A percentile compares a stretch with the other conserved stretches of the same genome.
phyloP scores from a whole-genome alignment of 2,888 invertebrate genomes.

The Phalangium opilio region DNA sequence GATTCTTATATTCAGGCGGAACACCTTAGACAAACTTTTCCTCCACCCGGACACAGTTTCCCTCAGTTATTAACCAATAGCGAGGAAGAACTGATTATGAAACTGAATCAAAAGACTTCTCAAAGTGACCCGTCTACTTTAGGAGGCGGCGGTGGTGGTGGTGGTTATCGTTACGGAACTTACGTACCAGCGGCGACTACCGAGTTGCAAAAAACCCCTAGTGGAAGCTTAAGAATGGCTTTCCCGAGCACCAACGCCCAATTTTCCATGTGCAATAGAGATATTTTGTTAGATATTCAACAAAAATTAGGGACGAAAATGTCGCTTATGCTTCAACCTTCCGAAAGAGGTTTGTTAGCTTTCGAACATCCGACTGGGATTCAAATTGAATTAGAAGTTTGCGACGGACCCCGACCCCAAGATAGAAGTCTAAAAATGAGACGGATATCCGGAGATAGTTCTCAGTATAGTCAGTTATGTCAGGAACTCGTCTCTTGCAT shows the following conservation, averaged over 20 bases:
- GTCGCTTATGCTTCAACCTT: constrained; percentile 20
- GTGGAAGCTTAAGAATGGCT: constrained; percentile 49
- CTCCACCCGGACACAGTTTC: constrained; percentile 12
- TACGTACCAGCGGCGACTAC: background rate
- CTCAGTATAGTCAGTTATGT: constrained; percentile 71
- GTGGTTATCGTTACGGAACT: background rate
- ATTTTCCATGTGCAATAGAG: constrained; percentile 57
- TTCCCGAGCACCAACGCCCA: constrained; percentile 56
- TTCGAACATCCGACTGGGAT: constrained; percentile 66
- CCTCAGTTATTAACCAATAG: background rate
- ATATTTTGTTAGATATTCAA: constrained; percentile 59
- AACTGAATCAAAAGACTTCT: background rate
- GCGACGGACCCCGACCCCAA: constrained; percentile 44
- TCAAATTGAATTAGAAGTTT: constrained; percentile 67
- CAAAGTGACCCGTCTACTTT: background rate
- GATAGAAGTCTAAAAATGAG: constrained; percentile 69
- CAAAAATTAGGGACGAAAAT: constrained; percentile 57
- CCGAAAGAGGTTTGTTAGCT: constrained; percentile 38
- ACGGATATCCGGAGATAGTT: constrained; percentile 71
- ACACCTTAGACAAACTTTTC: constrained; percentile 18
- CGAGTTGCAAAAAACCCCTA: constrained; percentile 29
- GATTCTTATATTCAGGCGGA: constrained; percentile 19
- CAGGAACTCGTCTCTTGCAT: constrained; percentile 73
- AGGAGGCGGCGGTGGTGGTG: background rate
- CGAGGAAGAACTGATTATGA: no score